Conservation (phyloP, 2,888 invertebrate species). For the Hirtodrosophila confusa region DNA sequence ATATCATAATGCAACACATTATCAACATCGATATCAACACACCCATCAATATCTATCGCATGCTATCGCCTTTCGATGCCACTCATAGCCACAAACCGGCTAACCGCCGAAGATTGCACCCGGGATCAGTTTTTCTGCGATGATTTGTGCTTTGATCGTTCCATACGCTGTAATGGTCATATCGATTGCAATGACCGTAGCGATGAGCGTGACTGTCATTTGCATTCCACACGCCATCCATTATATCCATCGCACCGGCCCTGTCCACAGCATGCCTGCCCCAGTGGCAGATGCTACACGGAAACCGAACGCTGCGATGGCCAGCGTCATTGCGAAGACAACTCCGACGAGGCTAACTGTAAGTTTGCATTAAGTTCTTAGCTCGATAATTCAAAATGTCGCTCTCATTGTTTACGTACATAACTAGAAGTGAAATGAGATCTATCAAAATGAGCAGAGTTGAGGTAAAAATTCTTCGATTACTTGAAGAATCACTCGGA, state of each 20-base stretch:
- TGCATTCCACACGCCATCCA: slow-evolving; percentile 54
- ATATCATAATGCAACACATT: slow-evolving; percentile 4
- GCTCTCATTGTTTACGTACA: too few relatives aligned
- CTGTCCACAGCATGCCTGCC: slow-evolving; percentile 85
- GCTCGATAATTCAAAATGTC: slow-evolving; percentile 2
- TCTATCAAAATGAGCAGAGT: too few relatives aligned
- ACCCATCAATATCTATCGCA: slow-evolving; percentile 26
- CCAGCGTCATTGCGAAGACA: slow-evolving; percentile 86
- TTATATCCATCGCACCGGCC: slow-evolving; percentile 45
- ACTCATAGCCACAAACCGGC: slow-evolving; percentile 69
- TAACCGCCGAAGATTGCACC: slow-evolving; percentile 79
- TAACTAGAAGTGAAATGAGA: too few relatives aligned
- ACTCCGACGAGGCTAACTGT: slow-evolving; percentile 87
- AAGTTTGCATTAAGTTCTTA: slow-evolving; percentile 62
- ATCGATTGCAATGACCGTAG: slow-evolving; percentile 87
- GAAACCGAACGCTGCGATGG: slow-evolving; percentile 86
- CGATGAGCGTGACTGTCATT: slow-evolving; percentile 85
- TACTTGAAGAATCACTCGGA: too few relatives aligned
- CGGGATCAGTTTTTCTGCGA: slow-evolving; percentile 86
- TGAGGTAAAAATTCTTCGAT: too few relatives aligned
- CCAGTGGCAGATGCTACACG: slow-evolving; percentile 85
- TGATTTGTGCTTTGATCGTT: slow-evolving; percentile 86
- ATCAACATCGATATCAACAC: slow-evolving; percentile 20
- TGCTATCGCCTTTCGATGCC: slow-evolving; percentile 25
- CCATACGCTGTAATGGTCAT: slow-evolving; percentile 87